Base-by-base conservation (phyloP, 2,113 vertebrate genomes). In the Anguilla rostrata region DNA sequence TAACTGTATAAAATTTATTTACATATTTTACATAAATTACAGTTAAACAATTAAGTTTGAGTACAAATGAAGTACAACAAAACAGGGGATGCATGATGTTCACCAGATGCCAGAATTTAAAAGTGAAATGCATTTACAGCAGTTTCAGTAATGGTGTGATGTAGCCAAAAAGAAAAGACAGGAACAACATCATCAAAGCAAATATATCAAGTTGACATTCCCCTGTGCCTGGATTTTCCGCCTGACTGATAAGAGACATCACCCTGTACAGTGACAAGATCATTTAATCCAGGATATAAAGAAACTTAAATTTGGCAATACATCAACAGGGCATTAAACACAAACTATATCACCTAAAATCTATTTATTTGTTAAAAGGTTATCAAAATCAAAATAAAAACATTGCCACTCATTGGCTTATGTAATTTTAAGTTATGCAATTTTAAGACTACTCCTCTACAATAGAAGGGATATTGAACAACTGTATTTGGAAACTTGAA, bases 11-110 rank as follows among this genome's bases (percentile, higher is more conserved):
- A 66, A 81, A 2, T 29, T 60, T 87, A 83, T 83, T 79, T 11
- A 40, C 82, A 78, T 84, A 84, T 82, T 86, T 71, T 86, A 86
- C 80, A 82, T 83, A 53, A 83, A 63, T 82, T 83, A 75, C 41
- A 83, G 40, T 39, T 81, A 34, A 78, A 26, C n/a, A 83, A 83
- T 12, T 39, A 5, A 75, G 80, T 20, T 84, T 66, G 46, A 71
- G 39, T 41, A 39, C 46, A 75, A 86, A 71, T 0, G 20, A 46
- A 46, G 49, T 14, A 53, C 49, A 14, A 86, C 39, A n/a, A 41
- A 49, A 84, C 56, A 66, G 4, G 16, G 7, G 34, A 63, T 39
- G 22, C 83, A 46, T 43, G 41, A 86, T 53, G 81, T 83, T 8
- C 16, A 53, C 41, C 79, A 22, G 26, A 81, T 26, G 2, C 16